phyloP scores from a whole-genome alignment of 2,797 vertebrate genomes.

The Scyliorhinus canicula region DNA sequence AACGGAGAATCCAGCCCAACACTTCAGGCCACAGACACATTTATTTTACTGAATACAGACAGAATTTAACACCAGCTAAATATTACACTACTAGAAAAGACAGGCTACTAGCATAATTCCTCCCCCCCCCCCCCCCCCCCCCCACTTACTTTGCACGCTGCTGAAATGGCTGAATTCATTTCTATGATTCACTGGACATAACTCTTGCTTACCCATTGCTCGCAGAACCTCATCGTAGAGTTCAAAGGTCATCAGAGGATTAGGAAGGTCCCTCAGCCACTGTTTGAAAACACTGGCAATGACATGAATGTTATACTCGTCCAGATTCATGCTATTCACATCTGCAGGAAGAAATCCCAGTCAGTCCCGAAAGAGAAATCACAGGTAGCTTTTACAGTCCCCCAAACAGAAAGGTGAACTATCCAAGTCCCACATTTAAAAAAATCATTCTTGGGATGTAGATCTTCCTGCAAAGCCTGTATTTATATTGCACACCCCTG shows the following conservation, averaged over 20 bases:
- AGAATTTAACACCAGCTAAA: neutral
- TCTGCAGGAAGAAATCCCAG: constrained; percentile 57
- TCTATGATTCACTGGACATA: neutral
- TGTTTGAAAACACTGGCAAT: constrained; percentile 98
- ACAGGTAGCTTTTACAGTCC: neutral
- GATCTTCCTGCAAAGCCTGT: no score
- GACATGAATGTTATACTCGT: constrained; percentile 96
- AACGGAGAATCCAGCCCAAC: no score
- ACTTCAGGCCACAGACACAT: no score
- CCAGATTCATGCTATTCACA: constrained; percentile 79
- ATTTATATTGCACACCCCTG: neutral
- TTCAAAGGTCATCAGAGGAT: constrained; percentile 96
- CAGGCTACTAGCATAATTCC: neutral
- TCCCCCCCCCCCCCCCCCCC: no score
- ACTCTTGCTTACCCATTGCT: constrained; percentile 73
- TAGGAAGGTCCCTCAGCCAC: constrained; percentile 92
- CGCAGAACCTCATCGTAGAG: constrained; percentile 93
- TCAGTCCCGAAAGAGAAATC: neutral
- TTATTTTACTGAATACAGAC: neutral
- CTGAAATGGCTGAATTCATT: neutral
- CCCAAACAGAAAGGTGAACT: neutral
- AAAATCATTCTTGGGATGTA: neutral
- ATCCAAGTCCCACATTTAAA: neutral
- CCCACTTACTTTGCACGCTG: no score
- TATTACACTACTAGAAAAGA: neutral